These are phyloP conservation scores for Synergus japonicus DNA, from an alignment of 2,888 invertebrate species.

Conservation along the genomic window DNA sequence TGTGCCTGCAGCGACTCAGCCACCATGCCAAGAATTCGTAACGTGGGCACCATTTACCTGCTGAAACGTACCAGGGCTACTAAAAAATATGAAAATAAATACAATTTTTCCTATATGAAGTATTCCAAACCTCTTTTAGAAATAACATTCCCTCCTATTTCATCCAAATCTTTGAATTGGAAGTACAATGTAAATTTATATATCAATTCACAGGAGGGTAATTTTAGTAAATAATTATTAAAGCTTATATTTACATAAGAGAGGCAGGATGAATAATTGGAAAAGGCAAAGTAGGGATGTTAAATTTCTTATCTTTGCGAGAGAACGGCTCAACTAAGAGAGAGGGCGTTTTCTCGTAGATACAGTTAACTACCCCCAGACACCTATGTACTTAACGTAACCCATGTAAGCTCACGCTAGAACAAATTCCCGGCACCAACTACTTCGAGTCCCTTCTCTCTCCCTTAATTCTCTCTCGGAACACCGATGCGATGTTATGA, in stretches of 20 bases:
- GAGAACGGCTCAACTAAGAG: slow-evolving; percentile 56
- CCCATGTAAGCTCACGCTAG: slow-evolving; percentile 77
- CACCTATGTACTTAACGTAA: slow-evolving; percentile 77
- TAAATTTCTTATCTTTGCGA: slow-evolving; percentile 55
- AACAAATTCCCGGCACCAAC: slow-evolving; percentile 71
- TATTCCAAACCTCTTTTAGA: background rate
- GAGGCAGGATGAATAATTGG: background rate
- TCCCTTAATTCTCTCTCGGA: slow-evolving; percentile 63
- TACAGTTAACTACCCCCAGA: slow-evolving; percentile 71
- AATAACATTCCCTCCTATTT: background rate
- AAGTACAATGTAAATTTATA: too few species aligned
- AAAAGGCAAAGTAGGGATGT: slow-evolving; percentile 13
- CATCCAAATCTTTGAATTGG: too few species aligned
- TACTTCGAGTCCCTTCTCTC: slow-evolving; percentile 66
- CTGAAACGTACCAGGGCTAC: background rate
- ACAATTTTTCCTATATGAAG: too few species aligned
- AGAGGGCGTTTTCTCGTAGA: slow-evolving; percentile 60
- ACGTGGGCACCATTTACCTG: slow-evolving; percentile 44
- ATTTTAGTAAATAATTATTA: background rate
- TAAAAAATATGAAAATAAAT: background rate
- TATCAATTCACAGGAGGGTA: too few species aligned
- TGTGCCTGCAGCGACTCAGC: slow-evolving; percentile 66
- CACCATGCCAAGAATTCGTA: slow-evolving; percentile 72
- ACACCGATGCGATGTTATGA: slow-evolving; percentile 74
- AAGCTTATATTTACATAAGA: background rate